phyloP scores from a whole-genome alignment of 2,888 invertebrate species.

The Branchellion lobata region DNA sequence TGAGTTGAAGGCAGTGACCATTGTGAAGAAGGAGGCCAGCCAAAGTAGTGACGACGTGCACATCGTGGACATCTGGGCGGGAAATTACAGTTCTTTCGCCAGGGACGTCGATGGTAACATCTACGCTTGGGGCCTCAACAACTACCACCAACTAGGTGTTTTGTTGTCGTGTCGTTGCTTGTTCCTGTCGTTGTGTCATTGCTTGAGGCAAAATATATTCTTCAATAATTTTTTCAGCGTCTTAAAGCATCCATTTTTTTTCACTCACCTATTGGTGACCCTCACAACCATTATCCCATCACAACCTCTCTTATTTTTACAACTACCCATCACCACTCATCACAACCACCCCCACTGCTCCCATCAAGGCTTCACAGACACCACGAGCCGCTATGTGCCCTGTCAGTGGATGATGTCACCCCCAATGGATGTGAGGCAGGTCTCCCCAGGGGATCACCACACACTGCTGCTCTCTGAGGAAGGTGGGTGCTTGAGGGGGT shows the following conservation, averaged over 20 bases:
- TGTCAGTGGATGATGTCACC: constrained; percentile 54
- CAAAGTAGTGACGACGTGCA: neutral
- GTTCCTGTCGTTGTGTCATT: no score
- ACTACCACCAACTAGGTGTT: constrained; percentile 84
- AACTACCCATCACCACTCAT: neutral
- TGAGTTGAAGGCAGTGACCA: neutral
- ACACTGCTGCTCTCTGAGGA: constrained; percentile 74
- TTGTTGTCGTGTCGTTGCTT: neutral
- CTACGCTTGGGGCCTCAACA: constrained; percentile 80
- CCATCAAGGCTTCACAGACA: constrained; percentile 49
- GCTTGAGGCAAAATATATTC: no score
- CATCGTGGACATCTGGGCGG: constrained; percentile 75
- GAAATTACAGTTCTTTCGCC: constrained; percentile 79
- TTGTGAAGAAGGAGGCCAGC: neutral
- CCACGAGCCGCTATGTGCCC: constrained; percentile 57
- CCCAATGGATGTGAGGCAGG: constrained; percentile 67
- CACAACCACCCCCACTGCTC: neutral
- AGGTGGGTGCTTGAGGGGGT: constrained; percentile 58
- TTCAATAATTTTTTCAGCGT: no score
- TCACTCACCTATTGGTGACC: neutral
- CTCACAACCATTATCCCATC: neutral
- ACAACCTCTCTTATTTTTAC: neutral
- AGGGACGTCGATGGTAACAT: constrained; percentile 70
- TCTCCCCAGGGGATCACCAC: constrained; percentile 85
- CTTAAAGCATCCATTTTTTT: no score